These are phyloP conservation scores for Malurus melanocephalus DNA, from an alignment of 2,113 vertebrate genomes.

Conservation along the genomic window DNA sequence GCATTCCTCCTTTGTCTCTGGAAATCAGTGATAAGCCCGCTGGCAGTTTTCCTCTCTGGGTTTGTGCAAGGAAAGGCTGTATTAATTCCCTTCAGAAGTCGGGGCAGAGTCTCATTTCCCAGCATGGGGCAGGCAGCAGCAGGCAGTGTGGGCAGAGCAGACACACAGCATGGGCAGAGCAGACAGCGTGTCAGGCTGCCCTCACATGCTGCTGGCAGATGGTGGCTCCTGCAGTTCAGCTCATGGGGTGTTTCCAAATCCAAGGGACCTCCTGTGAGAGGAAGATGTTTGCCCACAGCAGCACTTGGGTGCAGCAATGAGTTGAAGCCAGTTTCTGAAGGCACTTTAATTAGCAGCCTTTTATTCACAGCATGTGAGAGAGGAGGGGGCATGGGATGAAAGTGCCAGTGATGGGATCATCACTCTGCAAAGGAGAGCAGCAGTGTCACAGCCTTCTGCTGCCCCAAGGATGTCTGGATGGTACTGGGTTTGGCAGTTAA, in stretches of 20 bases:
- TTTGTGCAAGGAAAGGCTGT: background rate
- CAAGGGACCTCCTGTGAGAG: background rate
- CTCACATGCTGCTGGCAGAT: background rate
- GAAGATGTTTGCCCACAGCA: background rate
- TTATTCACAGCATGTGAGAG: background rate
- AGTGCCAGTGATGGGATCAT: background rate
- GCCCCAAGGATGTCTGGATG: background rate
- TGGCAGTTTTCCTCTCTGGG: background rate
- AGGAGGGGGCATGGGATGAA: background rate
- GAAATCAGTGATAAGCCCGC: background rate
- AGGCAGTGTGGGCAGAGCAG: background rate
- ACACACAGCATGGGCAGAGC: background rate
- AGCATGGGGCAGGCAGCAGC: background rate
- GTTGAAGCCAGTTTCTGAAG: background rate
- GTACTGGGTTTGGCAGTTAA: background rate
- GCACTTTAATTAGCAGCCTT: background rate
- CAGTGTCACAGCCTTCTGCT: background rate
- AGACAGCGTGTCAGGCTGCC: background rate
- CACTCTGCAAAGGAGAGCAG: background rate
- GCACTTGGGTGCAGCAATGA: fast-evolving
- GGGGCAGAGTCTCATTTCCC: background rate
- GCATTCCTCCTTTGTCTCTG: background rate
- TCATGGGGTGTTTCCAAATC: background rate
- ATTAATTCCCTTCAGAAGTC: background rate
- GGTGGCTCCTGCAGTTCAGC: background rate